Evolutionary conservation across 2,888 invertebrate genomes (phyloP).

Genomic region (Stenodera caucasica): DNA sequence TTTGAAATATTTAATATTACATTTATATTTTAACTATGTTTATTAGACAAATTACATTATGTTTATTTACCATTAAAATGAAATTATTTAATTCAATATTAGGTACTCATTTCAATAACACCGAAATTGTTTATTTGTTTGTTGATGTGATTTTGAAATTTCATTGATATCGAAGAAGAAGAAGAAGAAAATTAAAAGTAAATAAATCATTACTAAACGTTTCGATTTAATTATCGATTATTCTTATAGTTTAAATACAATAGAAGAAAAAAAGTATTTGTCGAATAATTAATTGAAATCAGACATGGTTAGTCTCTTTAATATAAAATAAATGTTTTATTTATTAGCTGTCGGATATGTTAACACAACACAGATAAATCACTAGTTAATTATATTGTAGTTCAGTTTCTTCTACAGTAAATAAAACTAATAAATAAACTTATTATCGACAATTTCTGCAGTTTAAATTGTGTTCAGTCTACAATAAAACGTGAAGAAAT

Average conservation of each 20-base stretch:
- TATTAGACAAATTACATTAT: constrained; percentile 19
- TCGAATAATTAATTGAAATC: constrained; percentile 17
- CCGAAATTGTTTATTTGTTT: constrained; percentile 16
- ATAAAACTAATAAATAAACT: constrained; percentile 11
- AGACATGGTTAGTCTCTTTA: background rate
- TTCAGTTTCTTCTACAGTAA: constrained; percentile 8
- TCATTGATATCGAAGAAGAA: background rate
- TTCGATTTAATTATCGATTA: constrained; percentile 11
- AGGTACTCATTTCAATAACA: constrained; percentile 2
- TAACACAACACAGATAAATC: constrained; percentile 16
- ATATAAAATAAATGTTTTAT: constrained; percentile 12
- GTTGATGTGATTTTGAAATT: constrained; percentile 4
- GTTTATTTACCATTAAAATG: constrained; percentile 19
- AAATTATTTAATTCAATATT: constrained; percentile 25
- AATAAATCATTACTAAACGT: constrained; percentile 4
- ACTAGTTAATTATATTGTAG: constrained; percentile 18
- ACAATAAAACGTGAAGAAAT: background rate
- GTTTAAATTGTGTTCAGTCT: background rate
- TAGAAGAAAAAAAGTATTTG: background rate
- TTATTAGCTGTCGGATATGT: constrained; percentile 11
- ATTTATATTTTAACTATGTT: constrained; percentile 18
- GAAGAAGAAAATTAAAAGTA: background rate
- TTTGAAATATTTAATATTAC: constrained; percentile 25
- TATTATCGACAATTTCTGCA: constrained; percentile 12
- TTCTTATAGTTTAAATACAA: background rate